Conservation (phyloP, 2,888 invertebrate species). For the Hemistola chrysoprasaria region DNA sequence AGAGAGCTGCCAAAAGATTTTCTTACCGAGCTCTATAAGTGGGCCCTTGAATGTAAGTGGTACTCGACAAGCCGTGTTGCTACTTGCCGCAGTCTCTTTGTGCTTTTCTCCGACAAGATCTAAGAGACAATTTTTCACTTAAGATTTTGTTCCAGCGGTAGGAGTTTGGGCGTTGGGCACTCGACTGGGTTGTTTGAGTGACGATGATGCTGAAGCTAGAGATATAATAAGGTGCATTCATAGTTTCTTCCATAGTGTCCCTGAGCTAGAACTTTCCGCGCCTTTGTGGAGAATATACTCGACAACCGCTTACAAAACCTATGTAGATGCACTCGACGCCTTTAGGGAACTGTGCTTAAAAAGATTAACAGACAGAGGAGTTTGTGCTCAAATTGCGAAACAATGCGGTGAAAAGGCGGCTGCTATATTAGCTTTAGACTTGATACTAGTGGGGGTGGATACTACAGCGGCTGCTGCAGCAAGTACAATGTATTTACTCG, state of each 20-base stretch:
- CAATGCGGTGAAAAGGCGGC: constrained; percentile 74
- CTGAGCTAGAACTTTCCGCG: constrained; percentile 87
- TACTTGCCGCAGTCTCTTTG: constrained; percentile 25
- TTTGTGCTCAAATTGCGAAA: constrained; percentile 67
- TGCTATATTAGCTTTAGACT: constrained; percentile 88
- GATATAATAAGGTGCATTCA: constrained; percentile 90
- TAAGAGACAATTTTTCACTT: constrained; percentile 30
- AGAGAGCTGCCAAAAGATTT: constrained; percentile 86
- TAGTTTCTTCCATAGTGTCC: constrained; percentile 89
- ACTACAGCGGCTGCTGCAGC: constrained; percentile 91
- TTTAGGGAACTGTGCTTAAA: constrained; percentile 84
- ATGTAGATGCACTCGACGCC: constrained; percentile 86
- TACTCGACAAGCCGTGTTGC: constrained; percentile 31
- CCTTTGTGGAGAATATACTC: constrained; percentile 89
- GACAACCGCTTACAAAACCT: constrained; percentile 86
- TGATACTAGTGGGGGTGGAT: constrained; percentile 91
- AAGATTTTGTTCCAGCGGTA: constrained; percentile 83
- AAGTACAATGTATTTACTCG: constrained; percentile 88
- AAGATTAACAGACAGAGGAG: constrained; percentile 68
- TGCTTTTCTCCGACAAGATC: constrained; percentile 34
- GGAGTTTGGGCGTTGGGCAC: constrained; percentile 91
- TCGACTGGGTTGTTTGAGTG: constrained; percentile 87
- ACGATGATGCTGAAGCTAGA: constrained; percentile 87
- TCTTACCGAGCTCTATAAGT: constrained; percentile 88
- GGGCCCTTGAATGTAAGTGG: constrained; percentile 91